Percentiles rank a stretch among this genome's conserved stretches.
These are phyloP conservation scores for Noctua janthina DNA, from an alignment of 2,888 invertebrate genomes.

Conservation along the genomic window DNA sequence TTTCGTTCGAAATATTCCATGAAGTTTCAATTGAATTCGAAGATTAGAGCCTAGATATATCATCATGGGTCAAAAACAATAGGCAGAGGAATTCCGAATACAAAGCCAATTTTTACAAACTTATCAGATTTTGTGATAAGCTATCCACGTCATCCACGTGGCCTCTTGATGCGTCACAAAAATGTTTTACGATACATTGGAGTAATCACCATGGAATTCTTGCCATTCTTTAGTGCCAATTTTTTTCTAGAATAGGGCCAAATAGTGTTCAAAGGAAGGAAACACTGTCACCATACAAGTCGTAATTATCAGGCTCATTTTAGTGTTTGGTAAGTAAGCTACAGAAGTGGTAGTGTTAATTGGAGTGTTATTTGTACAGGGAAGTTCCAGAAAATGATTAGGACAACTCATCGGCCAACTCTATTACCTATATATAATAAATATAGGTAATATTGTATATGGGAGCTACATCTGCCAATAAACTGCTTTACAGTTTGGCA, in stretches of 20 bases:
- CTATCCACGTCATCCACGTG: conserved; percentile 38
- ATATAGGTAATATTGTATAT: no score
- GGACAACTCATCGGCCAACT: not conserved
- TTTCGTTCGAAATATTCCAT: not conserved
- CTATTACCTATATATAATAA: no score
- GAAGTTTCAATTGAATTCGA: conserved; percentile 11
- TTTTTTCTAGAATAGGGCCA: conserved; percentile 28
- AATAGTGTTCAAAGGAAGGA: conserved; percentile 22
- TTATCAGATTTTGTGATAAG: conserved; percentile 41
- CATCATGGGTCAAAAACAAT: conserved; percentile 29
- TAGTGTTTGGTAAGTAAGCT: not conserved
- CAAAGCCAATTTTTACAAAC: conserved; percentile 12
- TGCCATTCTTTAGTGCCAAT: conserved; percentile 10
- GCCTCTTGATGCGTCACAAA: conserved; percentile 31
- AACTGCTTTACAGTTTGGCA: no score
- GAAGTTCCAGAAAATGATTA: not conserved
- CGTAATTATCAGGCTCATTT: not conserved
- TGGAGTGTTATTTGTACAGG: not conserved
- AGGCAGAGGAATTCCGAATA: conserved; percentile 18
- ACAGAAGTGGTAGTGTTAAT: not conserved
- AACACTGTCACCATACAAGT: not conserved
- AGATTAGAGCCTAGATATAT: not conserved
- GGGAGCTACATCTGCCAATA: no score
- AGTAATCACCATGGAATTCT: conserved; percentile 9
- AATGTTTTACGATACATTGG: not conserved